Base-by-base conservation (phyloP, 2,888 invertebrate species). In the Erannis defoliaria region DNA sequence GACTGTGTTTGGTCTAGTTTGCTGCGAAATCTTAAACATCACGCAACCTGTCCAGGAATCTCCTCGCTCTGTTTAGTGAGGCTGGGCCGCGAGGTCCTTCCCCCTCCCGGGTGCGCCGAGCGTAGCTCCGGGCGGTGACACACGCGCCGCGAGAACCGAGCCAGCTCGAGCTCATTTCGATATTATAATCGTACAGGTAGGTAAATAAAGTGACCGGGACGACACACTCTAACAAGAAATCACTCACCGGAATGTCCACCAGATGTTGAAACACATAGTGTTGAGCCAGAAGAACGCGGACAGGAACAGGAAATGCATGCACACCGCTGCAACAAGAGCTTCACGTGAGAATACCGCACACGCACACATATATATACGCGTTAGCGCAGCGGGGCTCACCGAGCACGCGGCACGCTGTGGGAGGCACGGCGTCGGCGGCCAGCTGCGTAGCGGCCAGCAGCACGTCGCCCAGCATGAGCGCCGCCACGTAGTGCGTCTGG, bases 201-300 rank as follows among this genome's bases (percentile, higher is more conserved):
- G n/a, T n/a, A 35, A n/a, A 35, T 10, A n/a, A 9, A 1, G n/a
- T n/a, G n/a, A n/a, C n/a, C n/a, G n/a, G n/a, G n/a, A n/a, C n/a
- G n/a, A n/a, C n/a, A n/a, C n/a, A n/a, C n/a, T n/a, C n/a, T n/a
- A n/a, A n/a, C n/a, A n/a, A n/a, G n/a, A 45, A 12, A 12, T 12
- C 26, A 79, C 95, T 95, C 86, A 97, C 97, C 97, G 94, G 90
- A 97, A 97, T 18, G 97, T 97, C 97, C 97, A 97, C 97, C 97
- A 98, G 85, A 98, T 97, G 93, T 98, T 98, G 94, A 97, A 97
- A 89, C 97, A 98, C 97, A 98, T 97, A 66, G 97, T 97, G 89
- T 97, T 98, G 49, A 98, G 95, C 98, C 98, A 98, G 89, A 97
- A 97, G 94, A 98, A 98, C 64, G 97, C 97, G 31, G 97, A 96